phyloP scores from a whole-genome alignment of 2,888 invertebrate genomes.

The Cataglyphis albicans region DNA sequence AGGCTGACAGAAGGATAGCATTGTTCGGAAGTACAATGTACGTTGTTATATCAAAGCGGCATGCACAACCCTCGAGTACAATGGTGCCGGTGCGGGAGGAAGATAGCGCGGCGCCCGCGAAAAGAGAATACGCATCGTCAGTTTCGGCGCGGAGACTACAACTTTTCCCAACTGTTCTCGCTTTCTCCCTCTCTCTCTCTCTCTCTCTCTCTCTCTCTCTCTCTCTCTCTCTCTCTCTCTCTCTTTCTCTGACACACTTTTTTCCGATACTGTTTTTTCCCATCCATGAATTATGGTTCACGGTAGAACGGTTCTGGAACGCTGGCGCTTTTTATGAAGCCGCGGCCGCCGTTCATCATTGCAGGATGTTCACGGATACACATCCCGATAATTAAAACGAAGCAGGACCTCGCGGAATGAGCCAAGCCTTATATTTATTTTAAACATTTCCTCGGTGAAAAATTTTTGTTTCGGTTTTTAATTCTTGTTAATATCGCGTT shows the following conservation, averaged over 20 bases:
- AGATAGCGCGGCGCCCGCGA: constrained; percentile 51
- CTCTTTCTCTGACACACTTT: constrained; percentile 24
- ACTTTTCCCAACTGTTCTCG: constrained; percentile 35
- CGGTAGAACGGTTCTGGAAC: constrained; percentile 52
- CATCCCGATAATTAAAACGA: constrained; percentile 65
- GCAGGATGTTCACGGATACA: constrained; percentile 48
- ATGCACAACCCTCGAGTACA: constrained; percentile 74
- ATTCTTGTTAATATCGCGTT: neutral
- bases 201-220: constrained; percentile 1
- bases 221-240: constrained; percentile 22
- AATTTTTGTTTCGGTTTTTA: constrained; percentile 31
- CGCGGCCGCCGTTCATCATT: constrained; percentile 55
- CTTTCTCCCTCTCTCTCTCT: constrained; percentile 29
- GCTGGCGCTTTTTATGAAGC: constrained; percentile 60
- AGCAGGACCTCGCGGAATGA: constrained; percentile 30
- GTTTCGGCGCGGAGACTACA: constrained; percentile 59
- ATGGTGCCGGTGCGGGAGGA: constrained; percentile 66
- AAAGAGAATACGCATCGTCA: constrained; percentile 32
- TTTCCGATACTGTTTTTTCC: constrained; percentile 47
- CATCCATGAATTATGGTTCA: constrained; percentile 66
- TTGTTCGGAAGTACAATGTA: constrained; percentile 80
- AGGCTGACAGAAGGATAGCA: constrained; percentile 69
- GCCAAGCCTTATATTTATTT: constrained; percentile 49
- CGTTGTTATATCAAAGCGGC: constrained; percentile 78
- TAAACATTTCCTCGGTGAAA: constrained; percentile 15